These are phyloP conservation scores for Leptodactylus fallax DNA, from an alignment of 2,797 vertebrate genomes.

Conservation along the genomic window DNA sequence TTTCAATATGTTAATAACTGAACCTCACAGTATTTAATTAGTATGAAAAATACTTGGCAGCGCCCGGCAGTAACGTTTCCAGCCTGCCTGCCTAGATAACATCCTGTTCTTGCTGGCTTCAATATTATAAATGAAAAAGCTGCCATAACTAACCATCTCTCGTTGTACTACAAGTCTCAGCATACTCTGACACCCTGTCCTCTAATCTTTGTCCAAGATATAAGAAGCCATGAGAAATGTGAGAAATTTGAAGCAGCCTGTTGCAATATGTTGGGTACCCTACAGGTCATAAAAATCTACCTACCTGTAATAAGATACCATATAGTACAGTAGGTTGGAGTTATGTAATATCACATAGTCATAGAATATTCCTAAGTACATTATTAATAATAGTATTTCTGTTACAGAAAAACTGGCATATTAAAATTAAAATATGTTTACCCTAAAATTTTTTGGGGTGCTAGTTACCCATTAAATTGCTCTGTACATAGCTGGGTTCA, in stretches of 20 bases:
- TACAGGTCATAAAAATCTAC: not conserved
- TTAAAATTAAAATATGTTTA: too few species aligned
- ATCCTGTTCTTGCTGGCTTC: not conserved
- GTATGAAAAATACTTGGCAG: constrained; percentile 32
- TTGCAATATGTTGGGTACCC: not conserved
- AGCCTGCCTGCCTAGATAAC: not conserved
- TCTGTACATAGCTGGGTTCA: too few species aligned
- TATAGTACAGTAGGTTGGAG: too few species aligned
- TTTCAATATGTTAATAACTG: constrained; percentile 29
- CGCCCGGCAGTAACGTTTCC: not conserved
- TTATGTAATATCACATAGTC: too few species aligned
- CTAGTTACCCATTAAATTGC: too few species aligned
- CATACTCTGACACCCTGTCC: not conserved
- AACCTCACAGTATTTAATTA: constrained; percentile 32
- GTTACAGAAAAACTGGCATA: too few species aligned
- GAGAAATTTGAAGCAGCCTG: not conserved
- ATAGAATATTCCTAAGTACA: too few species aligned
- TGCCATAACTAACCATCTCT: not conserved
- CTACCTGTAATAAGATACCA: not conserved
- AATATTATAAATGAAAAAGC: not conserved
- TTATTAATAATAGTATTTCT: too few species aligned
- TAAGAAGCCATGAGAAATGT: not conserved
- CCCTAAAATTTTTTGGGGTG: too few species aligned
- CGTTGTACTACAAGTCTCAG: not conserved
- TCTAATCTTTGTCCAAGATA: not conserved